Evolutionary conservation across 2,797 vertebrate species (phyloP), one percentile per base, ranked within the genome.

Genomic region (Cryptoblepharus egeriae): DNA sequence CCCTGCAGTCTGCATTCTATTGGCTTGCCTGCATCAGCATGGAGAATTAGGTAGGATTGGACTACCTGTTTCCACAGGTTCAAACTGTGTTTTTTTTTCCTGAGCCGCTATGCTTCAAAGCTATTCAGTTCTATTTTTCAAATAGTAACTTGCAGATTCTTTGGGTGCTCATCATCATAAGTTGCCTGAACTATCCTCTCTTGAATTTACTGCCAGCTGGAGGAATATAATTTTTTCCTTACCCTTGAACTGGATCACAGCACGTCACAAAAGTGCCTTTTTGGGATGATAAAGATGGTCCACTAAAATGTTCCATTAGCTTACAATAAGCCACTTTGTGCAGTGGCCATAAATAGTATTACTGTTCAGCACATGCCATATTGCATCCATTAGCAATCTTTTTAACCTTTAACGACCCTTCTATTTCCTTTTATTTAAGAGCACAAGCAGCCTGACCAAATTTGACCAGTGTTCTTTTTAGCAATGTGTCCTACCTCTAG

Each of bases 121-220:
- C 82, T 70, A 88, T 3, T 77, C 58, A 79, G 45, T 74, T 75
- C 55, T 86, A 4, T 10, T 57, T 57, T 57, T 57, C 55, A 57
- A 57, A 57, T 5, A 65, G 20, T 22, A 20, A 35, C 11, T 68
- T 58, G 20, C 57, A 58, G 24, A 58, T 86, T 65, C 80, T 72
- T 72, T 85, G 63, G 28, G n/a, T n/a, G n/a, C n/a, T 84, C 49
- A 57, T 32, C 55, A 75, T 58, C 79, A 88, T 5, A 88, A 75
- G 80, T n/a, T 55, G 75, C 45, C 30, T 90, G 68, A 85, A 87
- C 85, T 75, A 87, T 77, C 71, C 83, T 86, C 69, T 79, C 63
- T 24, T 60, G 24, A 77, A 70, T 63, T 16, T 63, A 68, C 22
- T 80, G 49, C 39, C 72, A 75, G 79, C 61, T 72, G n/a, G 32